These are phyloP conservation scores for Ectobius pallidus DNA, from an alignment of 2,888 invertebrate genomes.

Conservation along the genomic window DNA sequence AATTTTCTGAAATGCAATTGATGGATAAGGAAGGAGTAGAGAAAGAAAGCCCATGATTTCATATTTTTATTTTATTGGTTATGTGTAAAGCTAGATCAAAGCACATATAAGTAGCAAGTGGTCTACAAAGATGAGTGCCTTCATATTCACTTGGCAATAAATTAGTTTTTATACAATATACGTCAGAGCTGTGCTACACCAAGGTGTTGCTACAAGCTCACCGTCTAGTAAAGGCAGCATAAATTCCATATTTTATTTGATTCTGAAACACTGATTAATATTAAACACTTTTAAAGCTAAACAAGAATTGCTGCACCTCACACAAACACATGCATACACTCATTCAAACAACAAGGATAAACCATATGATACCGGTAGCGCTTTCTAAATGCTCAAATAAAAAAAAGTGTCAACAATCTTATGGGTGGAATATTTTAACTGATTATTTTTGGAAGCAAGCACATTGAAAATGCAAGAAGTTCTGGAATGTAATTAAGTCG, in stretches of 20 bases:
- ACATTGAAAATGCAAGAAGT: no score
- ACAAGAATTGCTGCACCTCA: no score
- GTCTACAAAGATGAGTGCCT: slow-evolving; percentile 9
- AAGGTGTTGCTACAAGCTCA: background rate
- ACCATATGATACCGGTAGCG: background rate
- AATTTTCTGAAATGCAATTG: no score
- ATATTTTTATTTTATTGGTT: slow-evolving; percentile 30
- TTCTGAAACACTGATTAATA: background rate
- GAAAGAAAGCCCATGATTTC: no score
- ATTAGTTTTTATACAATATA: slow-evolving; percentile 23
- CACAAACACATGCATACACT: no score
- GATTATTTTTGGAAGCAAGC: no score
- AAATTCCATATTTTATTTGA: background rate
- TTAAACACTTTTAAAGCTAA: background rate
- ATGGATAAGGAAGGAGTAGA: no score
- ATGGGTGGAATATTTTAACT: background rate
- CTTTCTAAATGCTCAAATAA: background rate
- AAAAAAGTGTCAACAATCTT: background rate
- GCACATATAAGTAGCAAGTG: slow-evolving; percentile 26
- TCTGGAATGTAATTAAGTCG: no score
- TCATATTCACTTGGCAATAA: slow-evolving; percentile 25
- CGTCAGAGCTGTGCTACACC: background rate
- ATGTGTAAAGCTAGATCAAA: slow-evolving; percentile 37
- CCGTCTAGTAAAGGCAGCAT: slow-evolving; percentile 6
- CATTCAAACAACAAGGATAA: no score